phyloP scores from a whole-genome alignment of 2,113 vertebrate species.

The Alouatta palliata region DNA sequence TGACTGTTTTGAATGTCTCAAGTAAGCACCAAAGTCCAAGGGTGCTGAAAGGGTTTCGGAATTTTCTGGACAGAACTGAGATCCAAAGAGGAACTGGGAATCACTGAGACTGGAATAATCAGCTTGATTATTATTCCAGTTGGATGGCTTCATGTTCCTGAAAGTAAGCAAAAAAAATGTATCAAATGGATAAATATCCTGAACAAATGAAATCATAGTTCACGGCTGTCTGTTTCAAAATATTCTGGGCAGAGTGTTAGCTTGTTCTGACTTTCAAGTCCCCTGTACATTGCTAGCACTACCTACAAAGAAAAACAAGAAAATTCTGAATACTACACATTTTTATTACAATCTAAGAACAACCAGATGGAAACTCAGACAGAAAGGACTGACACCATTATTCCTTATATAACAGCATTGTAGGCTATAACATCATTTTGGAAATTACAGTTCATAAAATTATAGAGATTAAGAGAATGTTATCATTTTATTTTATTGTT shows the following conservation, averaged over 20 bases:
- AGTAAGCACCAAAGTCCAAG: constrained; percentile 81
- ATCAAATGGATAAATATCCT: not conserved
- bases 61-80: constrained; percentile 92
- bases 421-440: not conserved
- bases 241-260: not conserved
- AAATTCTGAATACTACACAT: constrained; percentile 10
- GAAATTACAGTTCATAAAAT: constrained; percentile 23
- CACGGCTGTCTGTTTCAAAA: constrained; percentile 28
- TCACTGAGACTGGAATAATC: constrained; percentile 90
- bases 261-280: constrained; percentile 15
- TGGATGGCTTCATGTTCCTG: constrained; percentile 80
- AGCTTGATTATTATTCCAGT: constrained; percentile 80
- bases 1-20: constrained; percentile 81
- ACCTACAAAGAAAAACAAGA: not conserved
- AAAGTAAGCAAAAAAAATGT: constrained; percentile 67
- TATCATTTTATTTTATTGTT: not conserved
- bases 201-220: constrained; percentile 48
- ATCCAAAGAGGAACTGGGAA: constrained; percentile 93
- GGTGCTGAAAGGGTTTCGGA: constrained; percentile 84
- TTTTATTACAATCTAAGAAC: constrained; percentile 26
- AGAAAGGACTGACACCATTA: not conserved
- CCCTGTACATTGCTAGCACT: not conserved
- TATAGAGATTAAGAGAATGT: not conserved
- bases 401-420: not conserved
- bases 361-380: constrained; percentile 30